Evolutionary conservation across 2,113 vertebrate species (phyloP), one percentile per base, ranked within the genome.

Genomic region (Corythaeola cristata): DNA sequence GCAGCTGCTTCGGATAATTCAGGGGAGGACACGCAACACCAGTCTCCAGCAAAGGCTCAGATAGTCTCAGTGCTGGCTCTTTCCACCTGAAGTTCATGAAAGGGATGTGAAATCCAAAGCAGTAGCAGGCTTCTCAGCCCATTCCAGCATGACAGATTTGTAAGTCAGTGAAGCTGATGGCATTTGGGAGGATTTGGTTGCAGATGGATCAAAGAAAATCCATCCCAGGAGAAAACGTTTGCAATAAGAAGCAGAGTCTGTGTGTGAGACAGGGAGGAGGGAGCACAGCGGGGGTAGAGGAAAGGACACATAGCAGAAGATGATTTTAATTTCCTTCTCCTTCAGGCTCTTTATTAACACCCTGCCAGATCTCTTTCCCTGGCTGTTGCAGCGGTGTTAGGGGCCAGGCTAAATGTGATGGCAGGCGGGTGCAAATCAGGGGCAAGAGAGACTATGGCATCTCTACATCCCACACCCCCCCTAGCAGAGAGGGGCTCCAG

Each of bases 301-400:
- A 82, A 87, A 89, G 69, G 58, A 91, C 74, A 93, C 35, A 93
- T 82, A 82, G 64, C 55, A 88, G 74, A 91, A 72, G 66, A 89
- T 76, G 2, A 85, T 89, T 95, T 92, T 81, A 72, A 94, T 94
- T 95, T 97, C 77, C 74, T 95, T 76, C 71, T 94, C 94, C 86
- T 94, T 78, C 73, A 85, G 83, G 73, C 86, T 90, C 45, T 89
- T 93, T 94, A 96, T 96, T 96, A 97, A 78, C 93, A 95, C 84
- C 77, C 74, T 96, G 94, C 39, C 87, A 96, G 60, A 89, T 94
- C 62, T 35, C 55, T 81, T 74, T 88, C 77, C 44, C 74, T 85
- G 77, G 74, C 67, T 93, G 69, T n/a, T 72, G 49, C 56, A 64
- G 62, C 5, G 4, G 49, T 69, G 66, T 33, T 30, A 91, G 81